Conservation (phyloP, 2,113 vertebrate species). For the Cyprinodon tularosa region DNA sequence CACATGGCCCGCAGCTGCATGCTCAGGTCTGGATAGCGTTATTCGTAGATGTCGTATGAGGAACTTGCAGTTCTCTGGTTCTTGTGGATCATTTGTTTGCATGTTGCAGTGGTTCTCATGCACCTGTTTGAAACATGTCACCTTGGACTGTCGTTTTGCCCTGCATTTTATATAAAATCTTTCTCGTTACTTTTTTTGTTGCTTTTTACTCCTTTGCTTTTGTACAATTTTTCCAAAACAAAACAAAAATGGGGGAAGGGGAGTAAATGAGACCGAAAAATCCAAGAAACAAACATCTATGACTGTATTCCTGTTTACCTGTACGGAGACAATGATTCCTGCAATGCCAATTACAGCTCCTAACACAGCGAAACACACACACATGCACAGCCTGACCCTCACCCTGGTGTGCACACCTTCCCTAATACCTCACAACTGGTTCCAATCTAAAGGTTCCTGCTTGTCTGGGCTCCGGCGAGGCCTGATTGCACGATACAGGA, state of each 20-base stretch:
- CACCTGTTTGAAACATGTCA: slow-evolving; percentile 21
- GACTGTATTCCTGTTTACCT: slow-evolving; percentile 55
- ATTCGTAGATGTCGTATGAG: neutral
- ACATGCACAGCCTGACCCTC: slow-evolving; percentile 61
- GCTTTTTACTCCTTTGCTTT: slow-evolving; percentile 13
- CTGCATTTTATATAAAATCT: slow-evolving; percentile 1
- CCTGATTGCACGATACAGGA: slow-evolving; percentile 79
- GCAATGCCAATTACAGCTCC: slow-evolving; percentile 60
- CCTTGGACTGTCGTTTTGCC: slow-evolving; percentile 17
- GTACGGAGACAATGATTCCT: slow-evolving; percentile 38
- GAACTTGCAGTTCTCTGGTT: slow-evolving; percentile 18
- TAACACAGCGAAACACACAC: slow-evolving; percentile 33
- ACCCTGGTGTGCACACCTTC: slow-evolving; percentile 75
- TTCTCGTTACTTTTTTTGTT: neutral
- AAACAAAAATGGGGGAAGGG: slow-evolving; percentile 38
- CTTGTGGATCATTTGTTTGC: neutral
- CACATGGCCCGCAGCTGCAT: slow-evolving; percentile 52
- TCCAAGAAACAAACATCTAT: slow-evolving; percentile 38
- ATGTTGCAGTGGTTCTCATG: slow-evolving; percentile 1
- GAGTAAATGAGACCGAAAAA: slow-evolving; percentile 36
- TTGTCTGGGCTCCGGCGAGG: slow-evolving; percentile 76
- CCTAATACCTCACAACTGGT: slow-evolving; percentile 81
- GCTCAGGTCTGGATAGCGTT: slow-evolving; percentile 56
- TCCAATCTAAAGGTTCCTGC: slow-evolving; percentile 84
- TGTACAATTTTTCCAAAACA: slow-evolving; percentile 13